Evolutionary conservation across 2,797 vertebrate genomes (phyloP).

Genomic region (Poecilia picta): DNA sequence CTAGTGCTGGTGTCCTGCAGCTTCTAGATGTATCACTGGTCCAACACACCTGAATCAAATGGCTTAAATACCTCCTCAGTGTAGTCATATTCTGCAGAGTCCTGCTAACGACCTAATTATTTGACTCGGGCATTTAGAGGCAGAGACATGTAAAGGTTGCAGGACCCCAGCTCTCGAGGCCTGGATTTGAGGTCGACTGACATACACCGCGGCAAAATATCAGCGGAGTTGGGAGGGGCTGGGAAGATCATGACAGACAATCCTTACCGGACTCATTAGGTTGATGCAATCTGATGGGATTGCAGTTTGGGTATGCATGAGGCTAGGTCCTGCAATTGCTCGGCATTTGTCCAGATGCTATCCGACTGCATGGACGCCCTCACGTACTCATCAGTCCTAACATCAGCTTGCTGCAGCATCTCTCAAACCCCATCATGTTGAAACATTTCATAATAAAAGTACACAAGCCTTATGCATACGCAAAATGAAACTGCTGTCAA

Average conservation of each 20-base stretch:
- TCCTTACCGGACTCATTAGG: neutral
- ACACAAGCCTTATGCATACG: neutral
- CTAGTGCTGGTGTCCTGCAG: too few species aligned
- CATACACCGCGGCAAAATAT: neutral
- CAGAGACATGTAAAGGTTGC: too few species aligned
- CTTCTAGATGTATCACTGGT: too few species aligned
- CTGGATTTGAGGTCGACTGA: neutral
- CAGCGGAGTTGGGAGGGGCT: neutral
- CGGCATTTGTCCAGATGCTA: neutral
- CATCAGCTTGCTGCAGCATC: neutral
- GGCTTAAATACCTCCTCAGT: too few species aligned
- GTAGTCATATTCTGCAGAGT: too few species aligned
- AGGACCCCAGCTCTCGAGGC: too few species aligned
- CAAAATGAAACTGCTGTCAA: neutral
- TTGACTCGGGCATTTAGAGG: too few species aligned
- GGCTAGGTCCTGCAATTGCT: neutral
- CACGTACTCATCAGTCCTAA: neutral
- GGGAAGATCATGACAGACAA: neutral
- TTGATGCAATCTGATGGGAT: neutral
- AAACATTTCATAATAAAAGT: neutral
- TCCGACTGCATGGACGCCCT: neutral
- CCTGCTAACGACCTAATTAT: too few species aligned
- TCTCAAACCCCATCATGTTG: neutral
- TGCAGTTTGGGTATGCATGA: neutral
- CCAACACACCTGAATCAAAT: too few species aligned